Evolutionary conservation across 2,888 invertebrate species (phyloP).

Genomic region (Leptinotarsa juncta): DNA sequence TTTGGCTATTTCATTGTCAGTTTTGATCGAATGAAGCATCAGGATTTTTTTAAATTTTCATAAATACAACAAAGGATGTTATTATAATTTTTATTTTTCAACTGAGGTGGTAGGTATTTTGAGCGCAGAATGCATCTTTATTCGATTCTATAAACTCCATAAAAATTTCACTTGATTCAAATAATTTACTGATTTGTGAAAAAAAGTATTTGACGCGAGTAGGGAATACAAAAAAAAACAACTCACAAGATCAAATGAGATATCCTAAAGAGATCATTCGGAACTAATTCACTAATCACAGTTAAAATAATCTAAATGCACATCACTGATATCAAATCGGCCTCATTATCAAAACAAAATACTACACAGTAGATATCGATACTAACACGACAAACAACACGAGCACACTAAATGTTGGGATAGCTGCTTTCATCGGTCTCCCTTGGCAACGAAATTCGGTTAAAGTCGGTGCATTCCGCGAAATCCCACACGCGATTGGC

Average conservation of each 20-base stretch:
- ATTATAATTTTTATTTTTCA: no score
- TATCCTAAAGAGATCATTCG: slow-evolving; percentile 44
- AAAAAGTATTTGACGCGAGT: not conserved
- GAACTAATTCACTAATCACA: slow-evolving; percentile 51
- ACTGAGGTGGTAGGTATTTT: no score
- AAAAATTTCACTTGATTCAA: no score
- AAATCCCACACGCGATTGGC: slow-evolving; percentile 52
- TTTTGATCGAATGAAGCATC: no score
- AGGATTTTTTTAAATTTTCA: no score
- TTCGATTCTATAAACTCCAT: no score
- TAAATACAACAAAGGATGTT: no score
- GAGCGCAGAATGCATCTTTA: no score
- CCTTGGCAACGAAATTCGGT: slow-evolving; percentile 65
- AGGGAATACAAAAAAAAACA: not conserved
- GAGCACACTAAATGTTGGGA: slow-evolving; percentile 64
- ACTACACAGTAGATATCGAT: slow-evolving; percentile 50
- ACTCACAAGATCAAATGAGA: slow-evolving; percentile 39
- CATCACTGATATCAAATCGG: slow-evolving; percentile 44
- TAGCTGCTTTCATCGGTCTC: slow-evolving; percentile 63
- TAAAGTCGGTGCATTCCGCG: slow-evolving; percentile 55
- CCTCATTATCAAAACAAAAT: slow-evolving; percentile 52
- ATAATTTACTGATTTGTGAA: not conserved
- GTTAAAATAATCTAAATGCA: slow-evolving; percentile 41
- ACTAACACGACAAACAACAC: slow-evolving; percentile 63
- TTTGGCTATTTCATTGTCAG: no score